Evolutionary conservation across 2,113 vertebrate species (phyloP).

Genomic region (Psettodes erumei): DNA sequence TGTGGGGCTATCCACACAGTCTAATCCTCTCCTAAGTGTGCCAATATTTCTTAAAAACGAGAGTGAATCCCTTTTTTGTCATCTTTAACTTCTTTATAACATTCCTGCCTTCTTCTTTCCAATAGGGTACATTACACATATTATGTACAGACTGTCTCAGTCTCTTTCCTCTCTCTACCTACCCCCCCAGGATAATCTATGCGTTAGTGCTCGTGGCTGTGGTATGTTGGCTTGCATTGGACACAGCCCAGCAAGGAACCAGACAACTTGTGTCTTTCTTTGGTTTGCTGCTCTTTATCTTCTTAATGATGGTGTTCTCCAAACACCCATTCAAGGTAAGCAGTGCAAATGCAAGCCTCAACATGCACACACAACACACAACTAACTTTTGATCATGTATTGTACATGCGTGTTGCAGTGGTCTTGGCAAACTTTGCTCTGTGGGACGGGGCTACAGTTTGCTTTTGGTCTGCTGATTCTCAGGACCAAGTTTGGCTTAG

Average conservation of each 20-base stretch:
- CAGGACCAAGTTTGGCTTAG: conserved; percentile 84
- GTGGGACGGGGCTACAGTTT: conserved; percentile 87
- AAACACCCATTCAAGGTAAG: conserved; percentile 88
- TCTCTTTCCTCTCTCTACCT: not conserved
- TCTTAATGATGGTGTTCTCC: conserved; percentile 87
- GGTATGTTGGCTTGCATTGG: conserved; percentile 86
- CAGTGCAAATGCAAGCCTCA: not conserved
- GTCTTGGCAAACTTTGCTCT: conserved; percentile 85
- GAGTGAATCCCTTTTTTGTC: not conserved
- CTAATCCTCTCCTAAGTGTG: not conserved
- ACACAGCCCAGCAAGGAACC: conserved; percentile 83
- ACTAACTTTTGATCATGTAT: not conserved
- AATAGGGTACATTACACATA: no score
- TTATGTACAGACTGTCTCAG: not conserved
- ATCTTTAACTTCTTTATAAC: not conserved
- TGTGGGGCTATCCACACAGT: not conserved
- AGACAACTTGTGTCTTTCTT: conserved; percentile 87
- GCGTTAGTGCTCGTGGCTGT: conserved; percentile 55
- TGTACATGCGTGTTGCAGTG: conserved; percentile 79
- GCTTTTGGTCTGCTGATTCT: conserved; percentile 87
- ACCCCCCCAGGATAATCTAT: conserved; percentile 79
- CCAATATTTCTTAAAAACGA: not conserved
- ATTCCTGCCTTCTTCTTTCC: not conserved
- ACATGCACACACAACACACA: not conserved
- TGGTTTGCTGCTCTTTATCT: conserved; percentile 84